Evolutionary conservation across 2,888 invertebrate genomes (phyloP), one percentile per base, ranked within the genome.

Genomic region (Lithophane ornitopus): DNA sequence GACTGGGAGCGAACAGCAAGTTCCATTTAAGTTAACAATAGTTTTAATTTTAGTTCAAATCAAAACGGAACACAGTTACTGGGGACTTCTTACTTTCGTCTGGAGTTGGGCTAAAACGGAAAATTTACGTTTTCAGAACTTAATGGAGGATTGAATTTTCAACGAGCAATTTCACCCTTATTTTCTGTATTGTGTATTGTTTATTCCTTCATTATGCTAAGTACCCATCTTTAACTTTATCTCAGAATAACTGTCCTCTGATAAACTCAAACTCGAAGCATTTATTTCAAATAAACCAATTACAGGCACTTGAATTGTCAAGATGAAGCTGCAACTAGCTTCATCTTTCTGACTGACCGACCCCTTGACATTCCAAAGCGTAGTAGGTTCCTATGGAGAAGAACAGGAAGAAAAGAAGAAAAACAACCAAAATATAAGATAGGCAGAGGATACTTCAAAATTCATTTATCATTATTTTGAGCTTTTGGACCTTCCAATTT

Each of bases 11-110:
- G 73, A 88, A 76, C 77, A 65, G 19, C 54, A 70, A 83, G 67
- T 86, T 86, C 76, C 73, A 83, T 75, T 85, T 56, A 82, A 77
- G 61, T 82, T 80, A 34, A 80, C 67, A 74, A 75, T 71, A 76
- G 75, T 81, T 88, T 78, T 76, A 58, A 87, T 71, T 85, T 75
- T 66, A 75, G 70, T 85, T 74, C 66, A 59, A 61, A 66, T 61
- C 54, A 68, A 68, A 76, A 67, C 54, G 73, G 63, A 56, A 58
- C 62, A 54, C n/a, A 58, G 26, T 62, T 54, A 46, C 44, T 11
- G 52, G 52, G 16, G 12, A 76, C 71, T 82, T 61, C n/a, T 56
- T 61, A 80, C 56, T 82, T 81, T 52, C 34, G 12, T 52, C 22
- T 68, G n/a, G 22, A 70, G 66, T 46, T 39, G n/a, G 58, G 26